phyloP scores from a whole-genome alignment of 2,888 invertebrate species.

The Drosophila pseudotakahashii region DNA sequence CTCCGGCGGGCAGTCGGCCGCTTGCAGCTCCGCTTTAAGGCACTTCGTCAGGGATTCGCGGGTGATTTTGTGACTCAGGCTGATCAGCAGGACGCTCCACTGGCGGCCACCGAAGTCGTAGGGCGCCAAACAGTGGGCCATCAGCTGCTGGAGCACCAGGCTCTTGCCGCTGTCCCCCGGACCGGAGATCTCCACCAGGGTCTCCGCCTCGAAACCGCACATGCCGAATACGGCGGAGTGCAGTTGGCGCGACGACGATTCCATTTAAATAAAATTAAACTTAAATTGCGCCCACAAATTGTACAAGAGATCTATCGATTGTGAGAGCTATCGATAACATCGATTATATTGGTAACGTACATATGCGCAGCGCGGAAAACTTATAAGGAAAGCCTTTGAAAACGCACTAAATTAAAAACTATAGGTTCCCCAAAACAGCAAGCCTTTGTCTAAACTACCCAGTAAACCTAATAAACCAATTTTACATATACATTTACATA shows the following conservation, averaged over 20 bases:
- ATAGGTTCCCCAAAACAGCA: not conserved
- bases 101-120: constrained; percentile 20
- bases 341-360: not conserved
- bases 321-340: not conserved
- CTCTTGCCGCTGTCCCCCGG: constrained; percentile 18
- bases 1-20: not conserved
- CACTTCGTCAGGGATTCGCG: constrained; percentile 14
- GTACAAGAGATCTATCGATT: not conserved
- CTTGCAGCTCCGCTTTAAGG: constrained; percentile 2
- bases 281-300: constrained; percentile 1
- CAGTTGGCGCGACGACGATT: not conserved
- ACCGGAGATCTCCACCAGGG: constrained; percentile 21
- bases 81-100: constrained; percentile 14
- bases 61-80: constrained; percentile 27
- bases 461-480: not conserved
- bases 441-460: not conserved
- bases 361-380: not conserved
- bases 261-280: constrained; percentile 4
- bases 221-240: constrained; percentile 14
- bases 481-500: not conserved
- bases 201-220: constrained; percentile 17
- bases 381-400: too few relatives aligned
- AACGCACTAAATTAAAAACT: not conserved
- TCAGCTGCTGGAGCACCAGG: constrained; percentile 25
- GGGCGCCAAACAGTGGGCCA: constrained; percentile 28